Base-by-base conservation (phyloP, 2,888 invertebrate genomes). In the Parnassius smintheus region DNA sequence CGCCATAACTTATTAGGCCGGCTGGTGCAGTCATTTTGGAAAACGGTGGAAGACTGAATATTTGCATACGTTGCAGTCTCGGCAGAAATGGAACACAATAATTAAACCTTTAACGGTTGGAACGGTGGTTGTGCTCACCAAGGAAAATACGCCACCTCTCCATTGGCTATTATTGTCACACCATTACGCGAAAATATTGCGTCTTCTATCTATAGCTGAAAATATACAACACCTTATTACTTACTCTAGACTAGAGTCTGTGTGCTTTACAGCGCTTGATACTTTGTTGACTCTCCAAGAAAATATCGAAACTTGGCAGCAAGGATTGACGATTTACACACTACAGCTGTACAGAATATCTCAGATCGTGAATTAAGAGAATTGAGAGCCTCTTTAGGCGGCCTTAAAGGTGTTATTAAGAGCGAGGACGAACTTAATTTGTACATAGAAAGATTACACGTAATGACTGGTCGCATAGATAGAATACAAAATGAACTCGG, bases 381-480 rank as follows among this genome's bases (percentile, higher is more conserved):
- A 76, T 89, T 97, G 18, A 94, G 95, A 64, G 82, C 93, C 1
- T 93, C 94, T 13, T 87, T 97, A 65, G 95, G 95, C 42, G 93
- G 94, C 67, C 93, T 96, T 65, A 95, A 95, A 77, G 96, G 96
- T 1, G 94, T 96, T 0, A 94, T 97, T 53, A 96, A 96, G 76
- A 96, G 94, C 59, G 96, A 96, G 74, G 97, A 97, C 71, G 97
- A 97, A 75, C 88, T 97, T 0, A 94, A 95, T 71, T 88, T 96
- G 8, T 97, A 97, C 76, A 95, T 96, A 9, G 96, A 97, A 82
- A 92, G 96, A 58, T 86, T 97, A 9, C 96, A 96, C 85, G 95
- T 96, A 0, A 93, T 96, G 83, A 94, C 94, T 48, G 93, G 94
- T 2, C 93, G 96, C 12, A 94, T 96, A n/a, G 95, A 95, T 61